phyloP scores from a whole-genome alignment of 2,797 vertebrate genomes.

The Acrocephalus scirpaceus region DNA sequence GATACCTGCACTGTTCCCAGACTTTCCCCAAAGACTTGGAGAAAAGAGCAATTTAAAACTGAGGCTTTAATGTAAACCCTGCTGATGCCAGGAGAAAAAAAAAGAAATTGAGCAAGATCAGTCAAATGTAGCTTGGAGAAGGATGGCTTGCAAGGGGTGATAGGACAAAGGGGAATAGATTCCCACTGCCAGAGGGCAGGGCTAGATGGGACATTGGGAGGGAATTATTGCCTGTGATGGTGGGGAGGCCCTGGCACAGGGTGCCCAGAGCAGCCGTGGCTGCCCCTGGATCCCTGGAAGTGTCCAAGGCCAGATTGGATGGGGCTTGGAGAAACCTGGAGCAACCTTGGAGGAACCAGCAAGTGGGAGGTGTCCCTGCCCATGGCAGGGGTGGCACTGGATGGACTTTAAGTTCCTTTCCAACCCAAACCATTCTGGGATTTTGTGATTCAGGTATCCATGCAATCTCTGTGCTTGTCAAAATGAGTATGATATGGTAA shows the following conservation, averaged over 20 bases:
- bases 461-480: background rate
- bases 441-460: fast-evolving
- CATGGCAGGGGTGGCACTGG: fast-evolving
- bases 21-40: background rate
- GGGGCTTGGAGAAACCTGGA: fast-evolving
- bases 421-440: fast-evolving
- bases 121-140: background rate
- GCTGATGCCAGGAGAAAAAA: background rate
- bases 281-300: background rate
- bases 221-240: fast-evolving
- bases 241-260: fast-evolving
- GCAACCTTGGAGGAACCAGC: fast-evolving
- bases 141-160: too few relatives aligned
- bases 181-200: background rate
- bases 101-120: background rate
- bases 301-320: fast-evolving
- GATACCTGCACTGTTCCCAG: background rate
- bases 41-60: background rate
- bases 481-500: background rate
- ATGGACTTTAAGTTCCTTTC: fast-evolving
- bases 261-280: background rate
- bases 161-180: fast-evolving
- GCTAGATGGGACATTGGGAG: fast-evolving
- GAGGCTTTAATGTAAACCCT: background rate
- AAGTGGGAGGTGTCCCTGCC: background rate